Percentiles rank a stretch among this genome's conserved stretches.
phyloP scores from a whole-genome alignment of 35 echinoderm and acorn worm genomes.

The Chiridota heheva region DNA sequence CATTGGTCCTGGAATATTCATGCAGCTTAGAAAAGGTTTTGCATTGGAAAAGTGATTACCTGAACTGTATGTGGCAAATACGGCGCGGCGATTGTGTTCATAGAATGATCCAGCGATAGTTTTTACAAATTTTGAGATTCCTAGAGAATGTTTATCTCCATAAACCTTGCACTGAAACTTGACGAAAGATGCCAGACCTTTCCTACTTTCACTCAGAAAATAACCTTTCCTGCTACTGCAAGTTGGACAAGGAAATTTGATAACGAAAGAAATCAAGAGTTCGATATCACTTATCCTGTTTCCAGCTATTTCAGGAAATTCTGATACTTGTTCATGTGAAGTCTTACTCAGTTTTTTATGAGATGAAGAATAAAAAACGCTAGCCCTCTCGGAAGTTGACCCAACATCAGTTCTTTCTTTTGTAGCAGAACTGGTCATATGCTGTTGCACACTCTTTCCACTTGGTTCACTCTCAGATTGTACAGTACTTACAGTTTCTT shows the following conservation, averaged over 20 bases:
- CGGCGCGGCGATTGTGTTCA: neutral
- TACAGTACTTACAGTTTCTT: neutral
- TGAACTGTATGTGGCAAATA: too few relatives aligned
- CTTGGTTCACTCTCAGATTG: too few relatives aligned
- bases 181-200: neutral
- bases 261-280: neutral
- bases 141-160: neutral
- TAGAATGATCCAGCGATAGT: neutral
- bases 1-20: too few relatives aligned
- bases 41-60: too few relatives aligned
- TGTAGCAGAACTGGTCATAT: too few relatives aligned
- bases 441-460: too few relatives aligned
- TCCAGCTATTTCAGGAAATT: neutral
- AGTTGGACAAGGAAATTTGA: neutral
- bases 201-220: neutral
- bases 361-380: too few relatives aligned
- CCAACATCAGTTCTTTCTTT: too few relatives aligned
- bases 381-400: too few relatives aligned
- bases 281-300: neutral
- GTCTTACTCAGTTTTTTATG: too few relatives aligned
- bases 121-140: neutral
- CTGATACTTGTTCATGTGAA: neutral
- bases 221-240: neutral
- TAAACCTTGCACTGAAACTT: neutral
- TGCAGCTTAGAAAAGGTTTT: too few relatives aligned